phyloP scores from a whole-genome alignment of 2,888 invertebrate genomes.

The Leucoma salicis region DNA sequence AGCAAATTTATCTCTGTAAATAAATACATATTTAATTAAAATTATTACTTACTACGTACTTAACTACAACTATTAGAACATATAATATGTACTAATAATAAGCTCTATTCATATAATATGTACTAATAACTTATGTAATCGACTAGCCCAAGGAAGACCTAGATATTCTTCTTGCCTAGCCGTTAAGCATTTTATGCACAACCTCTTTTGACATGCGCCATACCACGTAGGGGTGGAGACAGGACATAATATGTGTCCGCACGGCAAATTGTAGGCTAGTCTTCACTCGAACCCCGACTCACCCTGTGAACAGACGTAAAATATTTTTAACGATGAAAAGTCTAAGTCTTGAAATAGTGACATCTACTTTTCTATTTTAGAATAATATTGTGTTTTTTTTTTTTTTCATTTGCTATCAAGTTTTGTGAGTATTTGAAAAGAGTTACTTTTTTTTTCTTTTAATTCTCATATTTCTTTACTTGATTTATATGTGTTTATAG shows the following conservation, averaged over 20 bases:
- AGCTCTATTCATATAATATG: too few relatives aligned
- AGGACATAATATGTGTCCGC: constrained; percentile 40
- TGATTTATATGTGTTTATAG: neutral
- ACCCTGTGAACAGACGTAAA: constrained; percentile 52
- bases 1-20: too few relatives aligned
- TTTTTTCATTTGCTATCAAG: constrained; percentile 2
- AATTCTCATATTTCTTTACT: neutral
- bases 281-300: constrained; percentile 59
- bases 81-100: too few relatives aligned
- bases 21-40: too few relatives aligned
- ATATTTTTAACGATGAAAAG: neutral
- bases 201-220: constrained; percentile 44
- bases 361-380: neutral
- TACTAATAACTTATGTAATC: constrained; percentile 1
- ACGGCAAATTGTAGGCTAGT: constrained; percentile 46
- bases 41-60: too few relatives aligned
- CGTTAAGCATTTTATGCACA: constrained; percentile 23
- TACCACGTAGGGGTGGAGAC: constrained; percentile 50
- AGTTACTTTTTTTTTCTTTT: too few relatives aligned
- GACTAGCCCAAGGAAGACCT: constrained; percentile 17
- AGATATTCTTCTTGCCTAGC: constrained; percentile 32
- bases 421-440: constrained; percentile 11
- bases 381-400: constrained; percentile 2
- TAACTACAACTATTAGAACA: too few relatives aligned
- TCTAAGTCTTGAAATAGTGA: neutral